Evolutionary conservation across 2,888 invertebrate genomes (phyloP).

Genomic region (Aplocera efformata): DNA sequence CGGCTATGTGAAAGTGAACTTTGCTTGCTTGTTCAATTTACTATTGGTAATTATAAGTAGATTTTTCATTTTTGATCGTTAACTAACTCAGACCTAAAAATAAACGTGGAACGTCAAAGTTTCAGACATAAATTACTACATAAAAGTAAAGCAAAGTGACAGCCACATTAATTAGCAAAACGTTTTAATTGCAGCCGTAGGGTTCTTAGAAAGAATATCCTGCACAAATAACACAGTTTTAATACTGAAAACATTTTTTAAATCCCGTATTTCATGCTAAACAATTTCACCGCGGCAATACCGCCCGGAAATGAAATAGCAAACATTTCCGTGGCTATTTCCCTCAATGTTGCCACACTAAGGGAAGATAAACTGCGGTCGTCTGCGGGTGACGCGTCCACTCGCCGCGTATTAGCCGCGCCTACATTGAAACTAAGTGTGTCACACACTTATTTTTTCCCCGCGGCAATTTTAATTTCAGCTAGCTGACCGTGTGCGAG

Average conservation of each 20-base stretch:
- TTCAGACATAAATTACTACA: too few relatives aligned
- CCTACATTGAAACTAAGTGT: constrained; percentile 70
- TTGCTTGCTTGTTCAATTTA: too few relatives aligned
- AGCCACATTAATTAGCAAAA: constrained; percentile 7
- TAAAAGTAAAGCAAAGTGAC: constrained; percentile 1
- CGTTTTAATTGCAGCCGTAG: constrained; percentile 16
- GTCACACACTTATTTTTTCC: constrained; percentile 73
- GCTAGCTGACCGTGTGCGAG: constrained; percentile 63
- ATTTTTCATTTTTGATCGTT: too few relatives aligned
- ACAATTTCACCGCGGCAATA: constrained; percentile 26
- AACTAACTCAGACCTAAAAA: too few relatives aligned
- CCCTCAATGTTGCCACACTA: constrained; percentile 66
- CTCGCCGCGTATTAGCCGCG: constrained; percentile 72
- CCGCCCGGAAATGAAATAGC: constrained; percentile 59
- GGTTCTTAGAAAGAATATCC: constrained; percentile 10
- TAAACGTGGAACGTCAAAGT: too few relatives aligned
- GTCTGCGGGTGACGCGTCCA: constrained; percentile 73
- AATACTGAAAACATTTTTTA: constrained; percentile 17
- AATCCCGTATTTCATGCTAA: constrained; percentile 31
- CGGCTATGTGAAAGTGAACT: too few relatives aligned
- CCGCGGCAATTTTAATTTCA: constrained; percentile 74
- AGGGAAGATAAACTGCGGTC: constrained; percentile 72
- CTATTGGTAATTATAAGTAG: too few relatives aligned
- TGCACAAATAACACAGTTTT: constrained; percentile 7
- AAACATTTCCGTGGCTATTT: constrained; percentile 68